phyloP scores from a whole-genome alignment of 2,113 vertebrate species.

The Tor tambroides region DNA sequence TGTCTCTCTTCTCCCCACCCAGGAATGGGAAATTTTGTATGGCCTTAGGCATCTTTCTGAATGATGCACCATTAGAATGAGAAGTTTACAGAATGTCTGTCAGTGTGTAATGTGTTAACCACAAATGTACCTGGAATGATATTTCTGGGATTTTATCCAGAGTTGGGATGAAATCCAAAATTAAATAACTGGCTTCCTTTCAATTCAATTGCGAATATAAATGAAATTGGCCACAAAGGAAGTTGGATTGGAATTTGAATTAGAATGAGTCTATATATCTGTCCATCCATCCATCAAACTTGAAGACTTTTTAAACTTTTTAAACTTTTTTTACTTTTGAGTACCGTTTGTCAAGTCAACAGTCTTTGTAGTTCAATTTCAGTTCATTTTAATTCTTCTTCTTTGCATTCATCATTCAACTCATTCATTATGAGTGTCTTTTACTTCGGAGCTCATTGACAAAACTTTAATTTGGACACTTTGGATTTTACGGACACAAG shows the following conservation, averaged over 20 bases:
- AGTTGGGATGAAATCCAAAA: neutral
- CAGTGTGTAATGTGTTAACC: neutral
- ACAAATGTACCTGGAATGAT: neutral
- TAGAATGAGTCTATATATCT: neutral
- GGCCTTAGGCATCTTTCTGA: conserved; percentile 6
- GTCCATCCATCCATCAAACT: neutral
- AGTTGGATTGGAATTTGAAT: neutral
- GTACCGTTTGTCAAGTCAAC: no score
- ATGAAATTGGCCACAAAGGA: neutral
- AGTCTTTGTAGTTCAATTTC: no score
- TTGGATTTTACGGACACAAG: neutral
- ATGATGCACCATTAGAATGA: conserved; percentile 2
- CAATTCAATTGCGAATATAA: neutral
- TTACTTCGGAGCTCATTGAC: neutral
- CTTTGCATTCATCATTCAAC: neutral
- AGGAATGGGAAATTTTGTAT: neutral
- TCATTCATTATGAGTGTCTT: neutral
- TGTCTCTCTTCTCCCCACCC: conserved; percentile 17
- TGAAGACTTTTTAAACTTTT: no score
- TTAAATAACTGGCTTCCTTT: neutral
- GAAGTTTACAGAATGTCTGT: conserved; percentile 18
- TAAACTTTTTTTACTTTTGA: neutral
- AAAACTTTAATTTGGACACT: neutral
- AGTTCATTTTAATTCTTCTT: neutral
- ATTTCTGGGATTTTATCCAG: neutral